A percentile compares a stretch with the other conserved stretches of the same genome.
phyloP scores from a whole-genome alignment of 2,888 invertebrate species.

The Heliconius hortense region DNA sequence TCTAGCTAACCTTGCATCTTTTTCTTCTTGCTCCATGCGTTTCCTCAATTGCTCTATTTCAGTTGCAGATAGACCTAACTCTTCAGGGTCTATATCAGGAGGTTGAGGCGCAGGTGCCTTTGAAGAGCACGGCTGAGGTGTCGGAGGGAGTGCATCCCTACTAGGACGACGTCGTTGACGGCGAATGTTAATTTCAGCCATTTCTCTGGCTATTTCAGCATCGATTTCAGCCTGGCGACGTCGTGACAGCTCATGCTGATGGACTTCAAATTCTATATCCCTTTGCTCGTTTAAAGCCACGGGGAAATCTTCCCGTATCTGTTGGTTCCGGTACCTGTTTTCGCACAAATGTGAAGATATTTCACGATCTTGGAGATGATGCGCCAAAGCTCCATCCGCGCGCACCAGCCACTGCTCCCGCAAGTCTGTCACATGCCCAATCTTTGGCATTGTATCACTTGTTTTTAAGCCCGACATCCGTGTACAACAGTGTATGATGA shows the following conservation, averaged over 20 bases:
- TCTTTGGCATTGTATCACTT: conserved; percentile 75
- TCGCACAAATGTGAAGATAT: conserved; percentile 76
- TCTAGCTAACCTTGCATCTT: conserved; percentile 69
- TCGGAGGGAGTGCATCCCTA: conserved; percentile 54
- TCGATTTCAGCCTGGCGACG: conserved; percentile 74
- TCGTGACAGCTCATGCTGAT: conserved; percentile 62
- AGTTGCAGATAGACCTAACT: conserved; percentile 66
- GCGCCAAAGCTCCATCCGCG: conserved; percentile 74
- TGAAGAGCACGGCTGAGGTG: conserved; percentile 64
- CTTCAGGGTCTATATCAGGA: conserved; percentile 58
- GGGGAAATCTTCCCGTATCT: conserved; percentile 77
- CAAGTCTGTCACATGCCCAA: conserved; percentile 74
- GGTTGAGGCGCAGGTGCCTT: conserved; percentile 50
- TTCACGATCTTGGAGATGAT: conserved; percentile 75
- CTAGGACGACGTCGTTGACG: conserved; percentile 63
- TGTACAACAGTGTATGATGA: not conserved
- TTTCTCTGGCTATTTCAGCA: conserved; percentile 73
- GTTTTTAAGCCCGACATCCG: conserved; percentile 70
- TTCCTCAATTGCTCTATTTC: conserved; percentile 70
- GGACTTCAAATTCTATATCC: conserved; percentile 69
- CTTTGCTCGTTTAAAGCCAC: conserved; percentile 73
- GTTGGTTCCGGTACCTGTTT: conserved; percentile 75
- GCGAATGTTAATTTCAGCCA: conserved; percentile 75
- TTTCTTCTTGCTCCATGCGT: conserved; percentile 73
- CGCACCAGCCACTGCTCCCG: conserved; percentile 78